Base-by-base conservation (phyloP, 2,113 vertebrate species). In the Uria lomvia region DNA sequence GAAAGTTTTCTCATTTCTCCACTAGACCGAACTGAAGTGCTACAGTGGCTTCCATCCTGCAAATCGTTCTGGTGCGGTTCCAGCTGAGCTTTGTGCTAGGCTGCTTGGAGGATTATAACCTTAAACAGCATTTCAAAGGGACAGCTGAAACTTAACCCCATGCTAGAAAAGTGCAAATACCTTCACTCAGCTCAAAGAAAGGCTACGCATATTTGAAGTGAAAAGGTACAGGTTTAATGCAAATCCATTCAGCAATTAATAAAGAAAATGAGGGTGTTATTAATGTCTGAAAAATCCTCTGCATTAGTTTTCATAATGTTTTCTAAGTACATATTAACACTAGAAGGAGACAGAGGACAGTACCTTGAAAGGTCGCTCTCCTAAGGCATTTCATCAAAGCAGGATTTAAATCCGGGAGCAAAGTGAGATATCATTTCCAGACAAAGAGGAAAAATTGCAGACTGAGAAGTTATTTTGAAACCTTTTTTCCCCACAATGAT, bases 381-480 rank as follows among this genome's bases (percentile, higher is more conserved):
- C 82, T 71, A 78, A 84, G 80, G 30, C 49, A 92, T 72, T 94
- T 89, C 70, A 50, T 84, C 80, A 89, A 85, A 95, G 76, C 10
- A 53, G 66, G 72, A 86, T 92, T 95, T 93, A 87, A 77, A 76
- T 94, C 73, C 82, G 58, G 67, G 38, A 91, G 34, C 27, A 75
- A 91, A 94, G 52, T 13, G 36, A 95, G 80, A 78, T 68, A 47
- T 62, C 29, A 5, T 78, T 94, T 62, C 62, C 73, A 91, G 73
- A 78, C 43, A 94, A 90, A 91, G 65, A 76, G 62, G 68, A 86
- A 89, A 90, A 81, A 84, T 1, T 87, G 36, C 80, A 94, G 80
- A 52, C 40, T 85, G 76, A 63, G 19, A 67, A 82, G 74, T 73
- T 94, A 84, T 81, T 94, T 94, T 92, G 87, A 94, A 91, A 62